Percentiles rank a stretch among this genome's conserved stretches.
These are phyloP conservation scores for Aphis craccivora DNA, from an alignment of 1,140 invertebrate species.

Conservation along the genomic window DNA sequence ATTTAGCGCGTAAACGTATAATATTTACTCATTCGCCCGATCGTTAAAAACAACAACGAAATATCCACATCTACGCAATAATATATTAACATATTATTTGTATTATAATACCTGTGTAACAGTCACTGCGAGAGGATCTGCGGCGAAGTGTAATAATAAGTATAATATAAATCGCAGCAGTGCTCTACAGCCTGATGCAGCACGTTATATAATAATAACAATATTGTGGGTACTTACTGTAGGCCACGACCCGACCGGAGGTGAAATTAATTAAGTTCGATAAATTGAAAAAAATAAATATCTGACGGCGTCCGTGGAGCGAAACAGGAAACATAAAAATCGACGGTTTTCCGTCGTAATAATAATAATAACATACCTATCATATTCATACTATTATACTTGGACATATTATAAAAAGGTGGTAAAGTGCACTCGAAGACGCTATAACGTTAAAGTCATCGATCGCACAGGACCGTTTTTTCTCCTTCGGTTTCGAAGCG, in stretches of 20 bases:
- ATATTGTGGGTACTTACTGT: too few species aligned
- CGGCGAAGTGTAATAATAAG: too few species aligned
- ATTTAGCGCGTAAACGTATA: background rate
- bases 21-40: background rate
- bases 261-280: background rate
- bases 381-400: too few species aligned
- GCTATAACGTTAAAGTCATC: too few species aligned
- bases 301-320: background rate
- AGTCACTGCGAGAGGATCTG: background rate
- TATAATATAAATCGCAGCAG: too few species aligned
- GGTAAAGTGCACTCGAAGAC: too few species aligned
- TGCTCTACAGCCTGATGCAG: background rate
- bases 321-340: slow-evolving; percentile 30
- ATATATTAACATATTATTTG: background rate
- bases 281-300: background rate
- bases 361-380: background rate
- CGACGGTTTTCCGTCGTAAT: background rate
- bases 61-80: background rate
- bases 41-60: background rate
- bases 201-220: background rate
- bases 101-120: background rate
- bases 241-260: background rate
- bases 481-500: too few species aligned
- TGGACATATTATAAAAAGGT: too few species aligned
- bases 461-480: too few species aligned